Evolutionary conservation across 1,140 invertebrate species (phyloP), one percentile per base, ranked within the genome.

Genomic region (Caenorhabditis brenneri): DNA sequence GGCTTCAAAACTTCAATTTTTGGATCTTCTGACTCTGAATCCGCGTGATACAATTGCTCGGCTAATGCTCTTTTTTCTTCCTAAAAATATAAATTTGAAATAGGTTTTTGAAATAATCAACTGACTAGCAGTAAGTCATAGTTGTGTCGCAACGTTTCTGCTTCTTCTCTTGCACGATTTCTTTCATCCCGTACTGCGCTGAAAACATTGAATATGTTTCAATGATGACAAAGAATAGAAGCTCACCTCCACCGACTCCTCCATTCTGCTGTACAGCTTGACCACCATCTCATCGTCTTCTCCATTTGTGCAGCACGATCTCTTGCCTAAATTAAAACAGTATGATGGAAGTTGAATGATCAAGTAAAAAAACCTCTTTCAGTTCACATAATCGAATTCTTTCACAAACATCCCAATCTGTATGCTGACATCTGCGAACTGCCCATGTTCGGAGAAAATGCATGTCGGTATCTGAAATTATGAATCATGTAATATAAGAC

Each of bases 201-300:
- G 79, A 51, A 80, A 53, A n/a, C n/a, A n/a, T 6, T 42, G 5
- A 42, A 42, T 6, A 5, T 42, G 39, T 42, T 42, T 42, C 5
- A 42, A 6, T 42, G n/a, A n/a, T n/a, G n/a, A n/a, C n/a, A n/a
- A n/a, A n/a, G n/a, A n/a, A n/a, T n/a, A n/a, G n/a, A n/a, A n/a
- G n/a, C n/a, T n/a, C n/a, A 39, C 91, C 95, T 96, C 97, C 96
- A 98, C 91, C 98, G 98, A 91, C 97, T 95, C 10, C 96, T 93
- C 95, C 95, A 96, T 89, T 95, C 95, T 16, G 94, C 94, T 0
- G 96, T 97, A 90, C 95, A 96, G 87, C 95, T 95, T 0, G 94
- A 95, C 96, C 96, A 98, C 96, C 96, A 98, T 79, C 95, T 92
- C 96, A 98, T 98, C 0, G 97, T 98, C 92, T 98, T 98, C 91